Evolutionary conservation across 2,888 invertebrate species (phyloP).

Genomic region (Callyntrura guangdongensis): DNA sequence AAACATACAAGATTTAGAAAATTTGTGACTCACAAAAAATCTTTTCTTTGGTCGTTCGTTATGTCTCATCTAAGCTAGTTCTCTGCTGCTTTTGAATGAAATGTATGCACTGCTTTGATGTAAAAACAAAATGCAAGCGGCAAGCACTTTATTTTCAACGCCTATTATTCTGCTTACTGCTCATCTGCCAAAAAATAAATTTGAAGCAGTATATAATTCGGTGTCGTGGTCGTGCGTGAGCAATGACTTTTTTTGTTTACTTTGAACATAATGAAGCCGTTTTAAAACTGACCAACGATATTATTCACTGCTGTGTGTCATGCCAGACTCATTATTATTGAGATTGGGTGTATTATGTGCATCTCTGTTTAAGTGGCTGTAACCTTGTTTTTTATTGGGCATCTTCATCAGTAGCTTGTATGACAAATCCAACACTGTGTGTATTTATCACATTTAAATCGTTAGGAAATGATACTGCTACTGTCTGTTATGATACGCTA

Average conservation of each 20-base stretch:
- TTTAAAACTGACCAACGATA: neutral
- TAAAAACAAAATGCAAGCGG: neutral
- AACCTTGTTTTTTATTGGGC: conserved; percentile 54
- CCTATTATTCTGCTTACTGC: neutral
- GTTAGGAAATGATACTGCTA: neutral
- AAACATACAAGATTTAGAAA: neutral
- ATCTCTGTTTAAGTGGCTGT: conserved; percentile 30
- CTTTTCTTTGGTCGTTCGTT: neutral
- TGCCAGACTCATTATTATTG: neutral
- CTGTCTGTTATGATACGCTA: neutral
- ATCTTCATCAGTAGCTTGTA: neutral
- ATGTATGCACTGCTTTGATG: neutral
- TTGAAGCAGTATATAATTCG: no score
- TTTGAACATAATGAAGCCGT: neutral
- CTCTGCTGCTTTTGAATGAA: neutral
- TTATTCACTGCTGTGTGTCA: neutral
- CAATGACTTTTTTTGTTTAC: neutral
- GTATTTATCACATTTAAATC: neutral
- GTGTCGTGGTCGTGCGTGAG: neutral
- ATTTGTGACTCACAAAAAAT: no score
- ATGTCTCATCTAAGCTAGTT: neutral
- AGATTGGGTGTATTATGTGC: neutral
- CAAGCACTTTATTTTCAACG: neutral
- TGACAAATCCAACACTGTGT: no score
- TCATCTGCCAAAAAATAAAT: neutral